These are phyloP conservation scores for Peromyscus aztecus DNA, from an alignment of 2,797 vertebrate species.

Conservation along the genomic window DNA sequence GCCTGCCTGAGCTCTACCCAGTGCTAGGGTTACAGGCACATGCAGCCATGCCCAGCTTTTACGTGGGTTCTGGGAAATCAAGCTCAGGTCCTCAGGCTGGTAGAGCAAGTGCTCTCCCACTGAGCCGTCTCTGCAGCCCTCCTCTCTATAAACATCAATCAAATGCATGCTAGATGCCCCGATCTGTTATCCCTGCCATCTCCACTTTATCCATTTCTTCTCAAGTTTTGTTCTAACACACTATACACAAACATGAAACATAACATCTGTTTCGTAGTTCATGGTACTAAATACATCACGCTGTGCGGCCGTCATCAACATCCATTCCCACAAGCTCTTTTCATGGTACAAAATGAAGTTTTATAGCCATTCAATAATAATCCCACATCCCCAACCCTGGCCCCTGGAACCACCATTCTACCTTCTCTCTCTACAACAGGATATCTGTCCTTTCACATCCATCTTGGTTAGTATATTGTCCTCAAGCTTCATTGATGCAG, in stretches of 20 bases:
- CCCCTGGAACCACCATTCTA: not conserved
- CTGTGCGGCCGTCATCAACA: not conserved
- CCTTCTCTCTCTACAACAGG: not conserved
- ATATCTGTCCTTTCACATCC: not conserved
- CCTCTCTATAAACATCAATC: not conserved
- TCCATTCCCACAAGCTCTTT: not conserved
- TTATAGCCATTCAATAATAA: not conserved
- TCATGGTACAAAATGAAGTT: not conserved
- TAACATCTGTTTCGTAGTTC: not conserved
- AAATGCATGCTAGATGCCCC: not conserved
- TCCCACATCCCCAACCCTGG: not conserved
- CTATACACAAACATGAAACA: not conserved
- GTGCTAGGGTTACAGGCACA: not conserved
- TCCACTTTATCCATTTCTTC: not conserved
- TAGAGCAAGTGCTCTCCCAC: too few relatives aligned
- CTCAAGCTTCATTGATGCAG: not conserved
- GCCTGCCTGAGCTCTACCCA: not conserved
- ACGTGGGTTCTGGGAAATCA: too few relatives aligned
- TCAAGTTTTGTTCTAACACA: constrained; percentile 12
- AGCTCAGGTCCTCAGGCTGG: not conserved
- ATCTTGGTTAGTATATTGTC: not conserved
- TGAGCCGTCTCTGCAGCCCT: not conserved
- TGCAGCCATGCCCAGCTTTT: not conserved
- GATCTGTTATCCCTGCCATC: not conserved
- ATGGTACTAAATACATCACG: not conserved